Evolutionary conservation across 2,113 vertebrate genomes (phyloP).

Genomic region (Platichthys stellatus): DNA sequence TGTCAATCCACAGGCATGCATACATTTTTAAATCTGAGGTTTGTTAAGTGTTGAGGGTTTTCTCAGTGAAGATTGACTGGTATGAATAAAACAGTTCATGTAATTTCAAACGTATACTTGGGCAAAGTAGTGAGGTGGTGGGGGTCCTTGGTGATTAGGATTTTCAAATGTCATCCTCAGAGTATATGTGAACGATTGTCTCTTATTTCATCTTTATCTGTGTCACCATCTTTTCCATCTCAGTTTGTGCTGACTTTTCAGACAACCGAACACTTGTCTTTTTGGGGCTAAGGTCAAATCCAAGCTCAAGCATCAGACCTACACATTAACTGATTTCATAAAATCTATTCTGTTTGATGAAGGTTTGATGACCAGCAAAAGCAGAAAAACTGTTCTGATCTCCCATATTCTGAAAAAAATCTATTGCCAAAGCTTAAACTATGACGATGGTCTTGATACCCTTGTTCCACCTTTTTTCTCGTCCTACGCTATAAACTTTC

Average conservation of each 20-base stretch:
- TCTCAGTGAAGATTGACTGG: slow-evolving; percentile 9
- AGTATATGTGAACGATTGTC: slow-evolving; percentile 18
- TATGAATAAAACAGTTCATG: background rate
- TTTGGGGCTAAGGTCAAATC: background rate
- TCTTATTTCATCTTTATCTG: background rate
- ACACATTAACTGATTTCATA: slow-evolving; percentile 4
- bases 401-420: background rate
- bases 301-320: background rate
- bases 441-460: slow-evolving; percentile 9
- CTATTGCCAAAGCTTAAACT: slow-evolving; percentile 6
- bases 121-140: background rate
- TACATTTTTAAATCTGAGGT: background rate
- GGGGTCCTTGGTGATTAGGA: background rate
- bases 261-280: background rate
- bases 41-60: slow-evolving; percentile 8
- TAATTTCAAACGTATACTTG: background rate
- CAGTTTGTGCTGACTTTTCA: background rate
- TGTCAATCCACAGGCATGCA: background rate
- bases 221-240: background rate
- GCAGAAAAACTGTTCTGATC: background rate
- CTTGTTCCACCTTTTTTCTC: background rate
- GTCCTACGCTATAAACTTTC: slow-evolving; percentile 4
- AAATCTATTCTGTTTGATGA: slow-evolving; percentile 13
- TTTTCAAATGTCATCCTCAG: slow-evolving; percentile 20
- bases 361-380: slow-evolving; percentile 13